Base-by-base conservation (phyloP, 2,888 invertebrate species). In the Dryadula phaetusa region DNA sequence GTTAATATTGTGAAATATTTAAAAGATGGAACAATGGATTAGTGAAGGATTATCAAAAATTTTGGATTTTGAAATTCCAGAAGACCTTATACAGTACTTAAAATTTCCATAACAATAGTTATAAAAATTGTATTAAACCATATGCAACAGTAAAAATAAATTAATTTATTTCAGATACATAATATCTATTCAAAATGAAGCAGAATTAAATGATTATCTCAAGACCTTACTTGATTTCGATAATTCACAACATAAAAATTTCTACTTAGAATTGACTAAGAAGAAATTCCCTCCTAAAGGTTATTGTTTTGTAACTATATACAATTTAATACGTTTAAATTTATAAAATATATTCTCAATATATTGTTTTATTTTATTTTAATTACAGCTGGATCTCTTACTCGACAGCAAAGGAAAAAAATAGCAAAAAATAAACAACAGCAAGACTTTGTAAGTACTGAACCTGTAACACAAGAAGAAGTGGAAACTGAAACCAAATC, bases 121-220 rank as follows among this genome's bases (percentile, higher is more conserved):
- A 28, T 16, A 28, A 16, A n/a, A 7, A 49, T 28, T 49, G 1
- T 49, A 8, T 49, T 49, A 25, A 28, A 16, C 49, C 49, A 28
- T 28, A 49, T 49, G 49, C 28, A n/a, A 6, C 16, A 7, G 49
- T 49, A 28, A 16, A 28, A 49, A 8, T 3, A 28, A n/a, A 49
- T n/a, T n/a, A n/a, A n/a, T 49, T 49, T 49, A 49, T 74, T 91
- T 54, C 82, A 97, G 97, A 40, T 96, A 95, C 75, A 95, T 98
- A 40, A 79, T 95, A 68, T 93, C 95, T 16, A 96, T 98, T 75
- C 94, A 95, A 76, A 94, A 94, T 78, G 94, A 95, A 64, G 89
- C 92, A 67, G 97, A 97, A 77, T 91, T 97, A 56, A 95, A 96
- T 75, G 96, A 96, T 68, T 97, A 97, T 78, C 95, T 97, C 86